Conservation (phyloP, 1,140 invertebrate genomes). For the Lepidurus packardi region DNA sequence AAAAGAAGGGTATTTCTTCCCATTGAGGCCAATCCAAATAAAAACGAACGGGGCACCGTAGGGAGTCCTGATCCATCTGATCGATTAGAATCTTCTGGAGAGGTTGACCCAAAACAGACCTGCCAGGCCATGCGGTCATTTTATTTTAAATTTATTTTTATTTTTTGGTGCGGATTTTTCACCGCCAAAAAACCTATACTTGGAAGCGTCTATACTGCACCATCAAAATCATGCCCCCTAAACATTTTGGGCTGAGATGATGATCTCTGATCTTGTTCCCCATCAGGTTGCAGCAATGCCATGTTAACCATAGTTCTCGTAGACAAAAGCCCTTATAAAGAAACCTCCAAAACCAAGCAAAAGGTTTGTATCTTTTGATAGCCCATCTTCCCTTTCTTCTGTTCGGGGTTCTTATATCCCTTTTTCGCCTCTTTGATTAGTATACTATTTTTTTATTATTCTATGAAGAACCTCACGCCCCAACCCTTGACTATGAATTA, state of each 20-base stretch:
- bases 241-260: neutral
- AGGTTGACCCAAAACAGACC: no score
- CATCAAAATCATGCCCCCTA: neutral
- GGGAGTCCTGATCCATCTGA: no score
- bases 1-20: no score
- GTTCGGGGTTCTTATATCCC: neutral
- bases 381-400: neutral
- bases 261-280: neutral
- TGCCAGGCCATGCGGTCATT: no score
- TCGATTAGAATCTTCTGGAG: neutral
- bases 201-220: neutral
- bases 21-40: no score
- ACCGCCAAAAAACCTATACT: slow-evolving; percentile 19
- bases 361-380: slow-evolving; percentile 6
- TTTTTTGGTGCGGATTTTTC: neutral
- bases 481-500: slow-evolving; percentile 19
- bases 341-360: neutral
- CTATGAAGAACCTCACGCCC: slow-evolving; percentile 18
- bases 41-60: no score
- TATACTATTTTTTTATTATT: neutral
- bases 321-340: neutral
- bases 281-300: neutral
- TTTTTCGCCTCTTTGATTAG: slow-evolving; percentile 1
- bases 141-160: no score
- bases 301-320: neutral